phyloP scores from a whole-genome alignment of 2,797 vertebrate species.

The Lagocephalus sceleratus region DNA sequence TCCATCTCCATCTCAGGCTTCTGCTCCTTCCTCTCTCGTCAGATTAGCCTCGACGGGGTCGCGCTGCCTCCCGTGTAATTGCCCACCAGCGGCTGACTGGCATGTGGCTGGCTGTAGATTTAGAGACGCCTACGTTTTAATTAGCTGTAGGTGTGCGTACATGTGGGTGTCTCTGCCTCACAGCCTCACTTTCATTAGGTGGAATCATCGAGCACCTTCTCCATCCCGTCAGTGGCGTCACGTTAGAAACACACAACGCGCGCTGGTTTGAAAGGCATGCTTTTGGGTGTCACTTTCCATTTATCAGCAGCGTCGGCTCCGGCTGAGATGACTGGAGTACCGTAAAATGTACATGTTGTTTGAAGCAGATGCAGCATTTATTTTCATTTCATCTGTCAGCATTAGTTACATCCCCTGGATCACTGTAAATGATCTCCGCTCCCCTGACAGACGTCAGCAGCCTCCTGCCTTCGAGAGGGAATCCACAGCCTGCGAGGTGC shows the following conservation, averaged over 20 bases:
- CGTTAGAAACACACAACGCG: no score
- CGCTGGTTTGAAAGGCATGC: slow-evolving; percentile 19
- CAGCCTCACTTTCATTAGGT: slow-evolving; percentile 50
- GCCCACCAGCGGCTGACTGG: slow-evolving; percentile 54
- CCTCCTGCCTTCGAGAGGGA: slow-evolving; percentile 13
- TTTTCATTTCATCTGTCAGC: slow-evolving; percentile 49
- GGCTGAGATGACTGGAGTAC: slow-evolving; percentile 30
- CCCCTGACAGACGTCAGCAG: slow-evolving; percentile 6
- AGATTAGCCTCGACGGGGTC: slow-evolving; percentile 59
- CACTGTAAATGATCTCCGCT: slow-evolving; percentile 31
- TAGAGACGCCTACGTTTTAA: slow-evolving; percentile 59
- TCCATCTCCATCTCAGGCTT: slow-evolving; percentile 41
- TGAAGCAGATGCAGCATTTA: slow-evolving; percentile 37
- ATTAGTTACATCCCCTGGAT: slow-evolving; percentile 47
- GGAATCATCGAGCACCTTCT: slow-evolving; percentile 37
- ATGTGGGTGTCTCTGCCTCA: slow-evolving; percentile 36
- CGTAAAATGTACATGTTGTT: slow-evolving; percentile 33
- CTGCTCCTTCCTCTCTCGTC: slow-evolving; percentile 39
- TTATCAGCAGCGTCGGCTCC: slow-evolving; percentile 33
- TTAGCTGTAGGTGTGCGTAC: slow-evolving; percentile 32
- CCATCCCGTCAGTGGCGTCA: not conserved
- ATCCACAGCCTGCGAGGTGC: no score
- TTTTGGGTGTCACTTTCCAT: slow-evolving; percentile 29
- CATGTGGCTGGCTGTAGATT: slow-evolving; percentile 56
- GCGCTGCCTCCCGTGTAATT: slow-evolving; percentile 52